Evolutionary conservation across 2,113 vertebrate species (phyloP), one percentile per base, ranked within the genome.

Genomic region (Catharus minimus): DNA sequence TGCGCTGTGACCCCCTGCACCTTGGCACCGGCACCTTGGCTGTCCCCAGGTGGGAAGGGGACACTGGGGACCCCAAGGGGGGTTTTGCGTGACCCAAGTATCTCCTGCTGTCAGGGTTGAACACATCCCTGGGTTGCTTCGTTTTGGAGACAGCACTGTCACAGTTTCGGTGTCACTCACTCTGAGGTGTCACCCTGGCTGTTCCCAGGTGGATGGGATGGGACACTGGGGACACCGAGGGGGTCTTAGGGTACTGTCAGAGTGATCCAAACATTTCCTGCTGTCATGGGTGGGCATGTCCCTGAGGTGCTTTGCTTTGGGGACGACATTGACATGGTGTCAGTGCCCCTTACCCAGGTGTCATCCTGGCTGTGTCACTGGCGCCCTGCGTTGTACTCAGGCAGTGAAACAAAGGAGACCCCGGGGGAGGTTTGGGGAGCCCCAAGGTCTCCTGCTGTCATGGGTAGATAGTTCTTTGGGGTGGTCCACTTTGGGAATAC

Each of bases 1-100:
- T 99, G 81, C 97, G 99, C 96, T 99, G 99, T 61, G 96, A 98
- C 57, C 98, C 97, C 52, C 67, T 95, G 92, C 93, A 81, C 94
- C 33, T 95, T 2, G 15, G 82, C 85, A 39, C 96, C 5, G 96
- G 97, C 79, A 98, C 81, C 66, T 93, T 99, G 76, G 96, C 73
- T 1, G 91, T 98, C 53, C 98, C 99, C 50, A 98, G 97, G 99
- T 99, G 64, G 4, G 7, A 18, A 74, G n/a, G 23, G 32, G 28
- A 57, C 57, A 33, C 15, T 7, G 50, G 57, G n/a, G 20, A 38
- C 36, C 18, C 36, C 0, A 1, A 58, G 19, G 22, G 5, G 9
- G 11, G 5, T 6, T 52, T 46, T 39, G 15, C 17, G 17, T 61
- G 49, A 61, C 33, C 47, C 43, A 43, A 7, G 10, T 4, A 15